Evolutionary conservation across 2,888 invertebrate species (phyloP).

Genomic region (Digitonthophagus gazella): DNA sequence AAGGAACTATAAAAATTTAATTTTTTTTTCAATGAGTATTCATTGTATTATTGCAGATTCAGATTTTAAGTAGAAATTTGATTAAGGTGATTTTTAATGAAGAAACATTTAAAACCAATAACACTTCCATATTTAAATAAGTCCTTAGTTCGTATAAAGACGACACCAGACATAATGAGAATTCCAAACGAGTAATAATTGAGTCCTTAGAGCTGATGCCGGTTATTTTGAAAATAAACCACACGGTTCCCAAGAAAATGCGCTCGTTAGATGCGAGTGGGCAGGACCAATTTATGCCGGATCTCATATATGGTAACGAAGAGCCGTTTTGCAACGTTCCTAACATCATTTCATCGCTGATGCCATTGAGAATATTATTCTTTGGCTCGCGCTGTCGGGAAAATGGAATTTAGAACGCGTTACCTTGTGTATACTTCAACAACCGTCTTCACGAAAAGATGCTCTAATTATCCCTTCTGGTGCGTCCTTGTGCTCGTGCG

Average conservation of each 20-base stretch:
- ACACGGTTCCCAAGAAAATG: neutral
- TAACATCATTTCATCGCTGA: neutral
- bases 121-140: too few species aligned
- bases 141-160: too few species aligned
- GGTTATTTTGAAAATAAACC: neutral
- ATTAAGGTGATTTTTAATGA: too few species aligned
- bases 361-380: neutral
- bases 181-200: neutral
- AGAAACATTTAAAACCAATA: too few species aligned
- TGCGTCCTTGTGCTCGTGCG: conserved; percentile 8
- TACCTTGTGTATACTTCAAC: conserved; percentile 3
- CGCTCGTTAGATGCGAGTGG: neutral
- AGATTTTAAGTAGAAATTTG: too few species aligned
- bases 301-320: neutral
- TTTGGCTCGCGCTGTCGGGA: neutral
- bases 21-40: too few species aligned
- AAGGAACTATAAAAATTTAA: too few species aligned
- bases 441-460: conserved; percentile 9
- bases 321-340: neutral
- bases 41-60: too few species aligned
- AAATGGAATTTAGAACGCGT: conserved; percentile 15
- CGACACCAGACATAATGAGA: too few species aligned
- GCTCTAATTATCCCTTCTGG: conserved; percentile 12
- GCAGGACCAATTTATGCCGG: neutral
- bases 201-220: neutral